phyloP scores from a whole-genome alignment of 2,888 invertebrate species.

The Dorcus hopei region DNA sequence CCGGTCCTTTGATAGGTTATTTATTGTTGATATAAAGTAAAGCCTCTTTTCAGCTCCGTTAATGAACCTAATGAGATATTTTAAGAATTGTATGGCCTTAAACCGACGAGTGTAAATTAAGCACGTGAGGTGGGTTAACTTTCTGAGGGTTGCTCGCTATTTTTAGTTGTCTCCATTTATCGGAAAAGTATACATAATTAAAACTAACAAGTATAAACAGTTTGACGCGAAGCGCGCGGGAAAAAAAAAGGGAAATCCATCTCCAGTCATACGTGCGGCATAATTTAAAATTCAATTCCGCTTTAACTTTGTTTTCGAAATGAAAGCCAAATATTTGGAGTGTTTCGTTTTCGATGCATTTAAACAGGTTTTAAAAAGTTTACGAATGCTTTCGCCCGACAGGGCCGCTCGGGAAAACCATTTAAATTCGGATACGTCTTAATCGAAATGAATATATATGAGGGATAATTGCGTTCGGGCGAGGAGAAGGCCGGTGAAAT shows the following conservation, averaged over 20 bases:
- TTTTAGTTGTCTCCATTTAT: too few relatives aligned
- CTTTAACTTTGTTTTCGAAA: constrained; percentile 26
- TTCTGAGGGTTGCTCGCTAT: too few relatives aligned
- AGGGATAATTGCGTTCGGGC: constrained; percentile 10
- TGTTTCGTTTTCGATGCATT: constrained; percentile 27
- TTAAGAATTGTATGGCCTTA: constrained; percentile 8
- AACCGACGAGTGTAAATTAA: constrained; percentile 10
- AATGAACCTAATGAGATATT: constrained; percentile 19
- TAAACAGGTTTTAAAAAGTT: constrained; percentile 31
- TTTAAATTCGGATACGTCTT: constrained; percentile 23
- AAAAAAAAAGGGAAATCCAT: not conserved
- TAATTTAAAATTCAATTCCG: constrained; percentile 15
- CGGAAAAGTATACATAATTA: too few relatives aligned
- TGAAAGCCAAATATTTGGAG: constrained; percentile 28
- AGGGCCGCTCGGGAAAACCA: constrained; percentile 18
- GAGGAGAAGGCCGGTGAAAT: constrained; percentile 8
- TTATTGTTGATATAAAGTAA: constrained; percentile 11
- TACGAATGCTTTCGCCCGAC: constrained; percentile 22
- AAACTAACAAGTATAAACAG: too few relatives aligned
- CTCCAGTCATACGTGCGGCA: constrained; percentile 4
- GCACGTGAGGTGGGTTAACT: constrained; percentile 10
- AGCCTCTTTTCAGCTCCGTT: not conserved
- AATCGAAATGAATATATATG: constrained; percentile 18
- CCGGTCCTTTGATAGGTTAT: constrained; percentile 3
- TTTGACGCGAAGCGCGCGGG: too few relatives aligned